These are phyloP conservation scores for Smittia sp. DNA, from an alignment of 2,888 invertebrate species.

Conservation along the genomic window DNA sequence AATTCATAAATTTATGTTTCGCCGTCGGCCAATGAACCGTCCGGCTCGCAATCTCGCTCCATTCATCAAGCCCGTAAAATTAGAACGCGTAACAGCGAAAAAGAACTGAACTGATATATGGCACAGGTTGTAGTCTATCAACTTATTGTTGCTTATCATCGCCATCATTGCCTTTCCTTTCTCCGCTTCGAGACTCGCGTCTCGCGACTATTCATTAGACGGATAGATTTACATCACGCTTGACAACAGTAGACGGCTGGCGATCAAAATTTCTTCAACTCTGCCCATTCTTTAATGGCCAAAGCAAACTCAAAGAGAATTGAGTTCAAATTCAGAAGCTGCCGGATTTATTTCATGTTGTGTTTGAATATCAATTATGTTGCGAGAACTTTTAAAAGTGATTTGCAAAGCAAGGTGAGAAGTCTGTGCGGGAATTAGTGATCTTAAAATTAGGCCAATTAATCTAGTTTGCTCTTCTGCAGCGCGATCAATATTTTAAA, in stretches of 20 bases:
- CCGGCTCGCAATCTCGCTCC: background rate
- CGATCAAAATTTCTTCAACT: slow-evolving; percentile 30
- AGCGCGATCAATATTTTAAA: too few relatives aligned
- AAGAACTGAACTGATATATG: too few relatives aligned
- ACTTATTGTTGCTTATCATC: slow-evolving; percentile 9
- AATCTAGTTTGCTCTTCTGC: too few relatives aligned
- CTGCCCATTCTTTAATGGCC: background rate
- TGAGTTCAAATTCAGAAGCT: too few relatives aligned
- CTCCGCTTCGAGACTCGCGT: background rate
- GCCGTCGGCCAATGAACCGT: slow-evolving; percentile 35
- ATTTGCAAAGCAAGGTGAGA: too few relatives aligned
- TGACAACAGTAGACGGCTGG: slow-evolving; percentile 19
- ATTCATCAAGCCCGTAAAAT: slow-evolving; percentile 19
- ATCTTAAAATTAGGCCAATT: too few relatives aligned
- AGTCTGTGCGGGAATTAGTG: too few relatives aligned
- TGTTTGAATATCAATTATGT: too few relatives aligned
- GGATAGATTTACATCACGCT: background rate
- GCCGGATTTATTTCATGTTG: too few relatives aligned
- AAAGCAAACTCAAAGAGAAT: background rate
- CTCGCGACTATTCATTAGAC: background rate
- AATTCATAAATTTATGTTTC: too few relatives aligned
- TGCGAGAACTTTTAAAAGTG: too few relatives aligned
- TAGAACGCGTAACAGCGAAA: too few relatives aligned
- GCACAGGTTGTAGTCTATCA: slow-evolving; percentile 20
- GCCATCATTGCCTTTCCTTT: slow-evolving; percentile 14